Percentiles rank a stretch among this genome's conserved stretches.
Conservation (phyloP, 2,797 vertebrate genomes). For the Protonibea diacanthus region DNA sequence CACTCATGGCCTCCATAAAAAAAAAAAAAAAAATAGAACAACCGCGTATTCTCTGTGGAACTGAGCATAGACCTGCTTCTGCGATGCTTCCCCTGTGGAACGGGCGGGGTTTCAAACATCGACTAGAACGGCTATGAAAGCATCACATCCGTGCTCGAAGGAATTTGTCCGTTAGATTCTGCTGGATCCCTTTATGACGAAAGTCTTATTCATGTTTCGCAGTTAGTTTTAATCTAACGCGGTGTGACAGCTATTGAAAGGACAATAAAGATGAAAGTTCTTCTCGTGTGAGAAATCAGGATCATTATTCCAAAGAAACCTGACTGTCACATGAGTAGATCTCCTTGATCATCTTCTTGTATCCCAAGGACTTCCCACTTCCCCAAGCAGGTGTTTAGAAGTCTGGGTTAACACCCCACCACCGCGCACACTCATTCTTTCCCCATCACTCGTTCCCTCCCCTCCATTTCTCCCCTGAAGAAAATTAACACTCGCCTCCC, state of each 20-base stretch:
- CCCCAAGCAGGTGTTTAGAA: constrained; percentile 70
- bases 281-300: constrained; percentile 3
- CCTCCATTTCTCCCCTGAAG: constrained; percentile 81
- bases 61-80: no score
- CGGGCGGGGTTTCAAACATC: no score
- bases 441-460: constrained; percentile 60
- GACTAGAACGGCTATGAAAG: no score
- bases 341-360: constrained; percentile 38
- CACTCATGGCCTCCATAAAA: no score
- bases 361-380: constrained; percentile 68
- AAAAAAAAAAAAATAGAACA: no score
- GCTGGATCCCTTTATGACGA: not conserved
- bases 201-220: not conserved
- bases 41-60: no score
- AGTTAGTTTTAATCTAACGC: not conserved
- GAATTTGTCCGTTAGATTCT: not conserved
- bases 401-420: constrained; percentile 65
- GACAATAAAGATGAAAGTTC: constrained; percentile 16
- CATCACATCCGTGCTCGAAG: no score
- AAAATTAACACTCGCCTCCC: constrained; percentile 90
- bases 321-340: constrained; percentile 32
- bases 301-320: constrained; percentile 26
- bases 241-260: not conserved
- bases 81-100: no score
- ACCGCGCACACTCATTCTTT: constrained; percentile 55